Percentiles rank a stretch among this genome's conserved stretches.
phyloP scores from a whole-genome alignment of 2,888 invertebrate species.

The Diplazon laetatorius region DNA sequence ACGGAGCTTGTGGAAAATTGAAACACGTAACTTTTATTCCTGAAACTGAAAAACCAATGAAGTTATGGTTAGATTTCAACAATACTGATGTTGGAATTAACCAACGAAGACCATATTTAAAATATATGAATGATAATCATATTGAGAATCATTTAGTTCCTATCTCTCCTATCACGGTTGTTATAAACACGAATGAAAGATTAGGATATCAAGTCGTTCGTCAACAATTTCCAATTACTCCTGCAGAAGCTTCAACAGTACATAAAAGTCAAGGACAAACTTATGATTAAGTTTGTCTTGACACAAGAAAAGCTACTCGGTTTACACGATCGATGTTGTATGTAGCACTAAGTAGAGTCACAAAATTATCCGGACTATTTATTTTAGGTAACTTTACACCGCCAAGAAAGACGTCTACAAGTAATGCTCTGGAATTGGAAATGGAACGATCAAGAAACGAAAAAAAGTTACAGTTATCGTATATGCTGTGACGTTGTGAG shows the following conservation, averaged over 20 bases:
- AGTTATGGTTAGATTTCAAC: not conserved
- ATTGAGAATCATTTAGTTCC: not conserved
- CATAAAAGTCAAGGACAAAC: not conserved
- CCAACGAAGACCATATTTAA: too few relatives aligned
- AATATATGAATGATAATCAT: too few relatives aligned
- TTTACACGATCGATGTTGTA: too few relatives aligned
- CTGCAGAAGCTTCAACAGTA: conserved; percentile 2
- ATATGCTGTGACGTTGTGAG: too few relatives aligned
- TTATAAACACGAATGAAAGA: conserved; percentile 1
- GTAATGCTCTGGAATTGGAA: too few relatives aligned
- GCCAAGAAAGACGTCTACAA: too few relatives aligned
- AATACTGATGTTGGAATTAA: not conserved
- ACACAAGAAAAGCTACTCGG: not conserved
- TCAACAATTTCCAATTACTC: conserved; percentile 8
- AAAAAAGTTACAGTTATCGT: too few relatives aligned
- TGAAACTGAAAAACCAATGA: not conserved
- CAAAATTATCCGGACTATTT: too few relatives aligned
- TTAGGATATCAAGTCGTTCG: conserved; percentile 8
- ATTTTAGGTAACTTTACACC: too few relatives aligned
- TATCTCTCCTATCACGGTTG: not conserved
- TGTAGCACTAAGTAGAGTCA: too few relatives aligned
- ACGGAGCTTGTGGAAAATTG: not conserved
- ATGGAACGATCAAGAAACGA: too few relatives aligned
- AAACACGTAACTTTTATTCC: not conserved
- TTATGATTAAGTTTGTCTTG: not conserved